phyloP scores from a whole-genome alignment of 2,113 vertebrate genomes.

The Saccopteryx bilineata region DNA sequence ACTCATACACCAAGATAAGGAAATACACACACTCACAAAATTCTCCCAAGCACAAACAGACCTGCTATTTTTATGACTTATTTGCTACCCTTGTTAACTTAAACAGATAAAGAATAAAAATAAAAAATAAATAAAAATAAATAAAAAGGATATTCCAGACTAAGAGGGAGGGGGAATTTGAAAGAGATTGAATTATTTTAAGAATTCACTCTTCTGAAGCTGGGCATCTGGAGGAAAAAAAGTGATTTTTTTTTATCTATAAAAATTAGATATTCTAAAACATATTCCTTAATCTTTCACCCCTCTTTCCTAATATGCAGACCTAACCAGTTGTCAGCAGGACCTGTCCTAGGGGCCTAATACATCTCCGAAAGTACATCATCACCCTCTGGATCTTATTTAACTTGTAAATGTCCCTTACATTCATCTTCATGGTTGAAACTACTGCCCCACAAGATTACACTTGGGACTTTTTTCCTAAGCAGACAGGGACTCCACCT shows the following conservation, averaged over 20 bases:
- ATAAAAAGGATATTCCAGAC: background rate
- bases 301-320: constrained; percentile 6
- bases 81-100: constrained; percentile 62
- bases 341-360: constrained; percentile 4
- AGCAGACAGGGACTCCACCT: background rate
- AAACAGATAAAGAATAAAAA: background rate
- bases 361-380: constrained; percentile 17
- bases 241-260: background rate
- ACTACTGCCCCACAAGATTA: constrained; percentile 38
- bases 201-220: constrained; percentile 68
- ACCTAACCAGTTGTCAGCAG: constrained; percentile 54
- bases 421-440: constrained; percentile 44
- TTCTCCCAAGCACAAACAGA: background rate
- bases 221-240: background rate
- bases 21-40: constrained; percentile 18
- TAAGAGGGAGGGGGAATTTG: constrained; percentile 21
- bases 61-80: constrained; percentile 42
- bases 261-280: background rate
- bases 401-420: constrained; percentile 47
- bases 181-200: constrained; percentile 68
- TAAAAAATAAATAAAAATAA: too few relatives aligned
- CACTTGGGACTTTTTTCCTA: constrained; percentile 29
- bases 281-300: constrained; percentile 36
- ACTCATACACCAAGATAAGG: background rate
- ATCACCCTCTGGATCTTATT: constrained; percentile 48